Evolutionary conservation across 2,888 invertebrate species (phyloP), one percentile per base, ranked within the genome.

Genomic region (Calameuta idolon): DNA sequence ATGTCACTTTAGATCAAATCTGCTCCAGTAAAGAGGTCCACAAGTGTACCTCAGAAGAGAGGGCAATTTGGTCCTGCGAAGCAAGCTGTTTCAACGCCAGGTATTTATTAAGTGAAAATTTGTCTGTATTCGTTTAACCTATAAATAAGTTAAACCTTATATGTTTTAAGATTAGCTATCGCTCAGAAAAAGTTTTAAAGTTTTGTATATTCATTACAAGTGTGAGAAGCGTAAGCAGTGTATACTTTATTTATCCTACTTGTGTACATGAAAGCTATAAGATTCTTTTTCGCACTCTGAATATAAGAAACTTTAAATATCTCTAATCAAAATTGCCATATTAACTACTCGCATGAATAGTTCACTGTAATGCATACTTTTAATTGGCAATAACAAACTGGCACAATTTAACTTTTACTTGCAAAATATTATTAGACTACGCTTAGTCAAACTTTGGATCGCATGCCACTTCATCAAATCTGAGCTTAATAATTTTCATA

Each of bases 61-160:
- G 88, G 90, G 76, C 90, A 91, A 77, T 91, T 90, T 82, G 91
- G 91, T 68, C 91, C 90, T 9, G 87, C 90, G 1, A 92, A 90
- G 83, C 80, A 87, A 74, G 81, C 86, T 11, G 78, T 85, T 73
- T 83, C 87, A 77, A 77, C 87, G 76, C 79, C 87, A 87, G 90
- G 91, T 91, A 88, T 79, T 71, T 71, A 23, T 55, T 23, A 55
- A 5, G 23, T 55, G 55, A 55, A 55, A 55, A 55, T 55, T 55
- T 55, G 9, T 1, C 55, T 55, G 23, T 23, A 55, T 23, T 23
- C 55, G 23, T 9, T 55, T 55, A 55, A 55, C 23, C 23, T 9
- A 55, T 55, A 55, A 55, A 55, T 23, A 9, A 55, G 9, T 15
- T 15, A 40, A 40, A 37, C 12, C 4, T 37, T 15, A 15, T 35